Conservation (phyloP, 2,888 invertebrate species). For the Prosopocoilus inquinatus region DNA sequence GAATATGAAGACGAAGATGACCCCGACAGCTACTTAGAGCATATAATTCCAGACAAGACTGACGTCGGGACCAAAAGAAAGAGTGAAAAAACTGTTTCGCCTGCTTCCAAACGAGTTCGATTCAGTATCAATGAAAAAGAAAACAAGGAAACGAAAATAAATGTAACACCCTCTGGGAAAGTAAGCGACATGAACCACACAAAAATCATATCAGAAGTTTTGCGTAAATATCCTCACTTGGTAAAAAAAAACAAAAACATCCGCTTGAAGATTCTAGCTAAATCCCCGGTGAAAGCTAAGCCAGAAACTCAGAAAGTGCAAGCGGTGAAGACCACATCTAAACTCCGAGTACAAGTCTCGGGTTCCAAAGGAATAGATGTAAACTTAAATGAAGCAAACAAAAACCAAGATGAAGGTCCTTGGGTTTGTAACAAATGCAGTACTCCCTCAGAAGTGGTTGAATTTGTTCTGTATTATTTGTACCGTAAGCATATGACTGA, state of each 20-base stretch:
- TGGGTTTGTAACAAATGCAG: conserved; percentile 82
- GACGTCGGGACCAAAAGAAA: conserved; percentile 42
- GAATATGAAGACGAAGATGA: conserved; percentile 39
- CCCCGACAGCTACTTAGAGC: conserved; percentile 42
- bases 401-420: conserved; percentile 64
- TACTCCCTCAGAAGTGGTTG: conserved; percentile 57
- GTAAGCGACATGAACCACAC: conserved; percentile 60
- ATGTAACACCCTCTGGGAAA: conserved; percentile 33
- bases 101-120: conserved; percentile 45
- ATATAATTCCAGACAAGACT: conserved; percentile 30
- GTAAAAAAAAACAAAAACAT: conserved; percentile 86
- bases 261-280: conserved; percentile 78
- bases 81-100: conserved; percentile 41
- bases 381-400: conserved; percentile 32
- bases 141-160: conserved; percentile 49
- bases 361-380: conserved; percentile 3
- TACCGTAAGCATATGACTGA: conserved; percentile 81
- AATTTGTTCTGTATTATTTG: conserved; percentile 75
- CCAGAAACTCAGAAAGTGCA: conserved; percentile 11
- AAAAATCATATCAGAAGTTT: conserved; percentile 82
- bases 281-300: conserved; percentile 34
- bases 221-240: conserved; percentile 85
- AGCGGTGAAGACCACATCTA: conserved; percentile 11
- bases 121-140: conserved; percentile 65
- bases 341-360: conserved; percentile 17